These are phyloP conservation scores for Urechis unicinctus DNA, from an alignment of 2,888 invertebrate genomes.

Conservation along the genomic window DNA sequence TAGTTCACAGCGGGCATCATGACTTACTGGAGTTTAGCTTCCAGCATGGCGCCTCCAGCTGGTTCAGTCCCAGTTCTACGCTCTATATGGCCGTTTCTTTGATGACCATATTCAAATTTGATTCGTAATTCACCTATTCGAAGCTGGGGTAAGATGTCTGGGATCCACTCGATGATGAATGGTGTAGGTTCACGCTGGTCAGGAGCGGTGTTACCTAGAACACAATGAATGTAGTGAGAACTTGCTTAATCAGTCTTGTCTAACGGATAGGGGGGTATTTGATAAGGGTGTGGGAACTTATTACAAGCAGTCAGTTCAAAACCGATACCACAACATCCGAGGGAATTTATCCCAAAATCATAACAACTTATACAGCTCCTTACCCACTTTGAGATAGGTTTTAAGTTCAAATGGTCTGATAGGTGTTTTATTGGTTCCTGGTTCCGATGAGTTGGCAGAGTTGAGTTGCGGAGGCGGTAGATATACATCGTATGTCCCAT, in stretches of 20 bases:
- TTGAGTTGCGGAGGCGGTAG: slow-evolving; percentile 35
- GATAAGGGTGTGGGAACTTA: too few species aligned
- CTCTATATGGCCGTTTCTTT: slow-evolving; percentile 55
- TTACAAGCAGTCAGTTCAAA: too few species aligned
- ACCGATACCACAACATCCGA: too few species aligned
- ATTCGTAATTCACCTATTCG: slow-evolving; percentile 68
- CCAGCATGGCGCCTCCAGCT: too few species aligned
- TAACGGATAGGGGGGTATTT: too few species aligned
- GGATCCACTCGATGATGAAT: slow-evolving; percentile 71
- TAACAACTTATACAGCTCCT: slow-evolving; percentile 38
- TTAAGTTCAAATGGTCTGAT: slow-evolving; percentile 60
- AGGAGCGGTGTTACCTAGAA: slow-evolving; percentile 54
- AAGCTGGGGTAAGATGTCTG: slow-evolving; percentile 64
- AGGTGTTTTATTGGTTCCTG: slow-evolving; percentile 30
- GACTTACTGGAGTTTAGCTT: too few species aligned
- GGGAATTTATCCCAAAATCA: neutral
- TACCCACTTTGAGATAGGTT: slow-evolving; percentile 64
- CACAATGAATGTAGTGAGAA: too few species aligned
- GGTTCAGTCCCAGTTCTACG: slow-evolving; percentile 22
- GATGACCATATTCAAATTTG: slow-evolving; percentile 66
- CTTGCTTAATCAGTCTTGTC: too few species aligned
- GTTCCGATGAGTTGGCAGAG: too few species aligned
- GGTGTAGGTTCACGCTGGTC: slow-evolving; percentile 60
- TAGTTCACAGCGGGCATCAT: too few species aligned
- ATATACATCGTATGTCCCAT: slow-evolving; percentile 57